Evolutionary conservation across 2,797 vertebrate species (phyloP).

Genomic region (Sphenodon punctatus): DNA sequence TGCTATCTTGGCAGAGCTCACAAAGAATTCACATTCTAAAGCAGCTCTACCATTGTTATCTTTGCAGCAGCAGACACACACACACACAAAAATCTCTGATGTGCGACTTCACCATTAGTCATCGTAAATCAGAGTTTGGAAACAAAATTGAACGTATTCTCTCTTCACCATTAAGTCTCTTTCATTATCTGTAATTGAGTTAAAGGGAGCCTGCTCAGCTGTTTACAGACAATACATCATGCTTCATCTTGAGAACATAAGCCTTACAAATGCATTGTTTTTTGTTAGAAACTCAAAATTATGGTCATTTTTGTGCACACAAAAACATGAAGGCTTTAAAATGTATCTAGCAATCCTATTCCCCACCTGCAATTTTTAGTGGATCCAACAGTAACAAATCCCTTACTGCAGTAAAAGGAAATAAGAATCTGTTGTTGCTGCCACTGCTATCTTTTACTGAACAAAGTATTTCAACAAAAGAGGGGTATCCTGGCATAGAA

Average conservation of each 20-base stretch:
- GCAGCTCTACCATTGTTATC: background rate
- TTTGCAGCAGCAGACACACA: background rate
- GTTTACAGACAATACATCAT: conserved; percentile 21
- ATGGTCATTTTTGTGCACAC: background rate
- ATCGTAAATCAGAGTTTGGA: conserved; percentile 6
- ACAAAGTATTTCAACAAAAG: background rate
- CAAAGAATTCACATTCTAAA: background rate
- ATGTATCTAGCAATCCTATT: background rate
- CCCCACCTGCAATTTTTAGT: background rate
- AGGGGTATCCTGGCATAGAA: background rate
- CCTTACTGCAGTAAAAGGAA: background rate
- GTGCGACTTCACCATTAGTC: conserved; percentile 17
- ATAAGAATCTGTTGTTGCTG: background rate
- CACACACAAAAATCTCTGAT: background rate
- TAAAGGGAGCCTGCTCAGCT: conserved; percentile 18
- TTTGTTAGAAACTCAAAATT: background rate
- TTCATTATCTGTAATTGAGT: conserved; percentile 33
- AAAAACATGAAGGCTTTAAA: background rate
- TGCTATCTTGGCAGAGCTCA: background rate
- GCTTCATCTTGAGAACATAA: background rate
- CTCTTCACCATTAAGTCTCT: conserved; percentile 11
- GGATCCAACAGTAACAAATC: background rate
- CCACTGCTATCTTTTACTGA: background rate
- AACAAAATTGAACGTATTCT: background rate
- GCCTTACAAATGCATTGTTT: background rate